Evolutionary conservation across 23 tunicate species (phyloP).

Genomic region (Ciona savignyi): DNA sequence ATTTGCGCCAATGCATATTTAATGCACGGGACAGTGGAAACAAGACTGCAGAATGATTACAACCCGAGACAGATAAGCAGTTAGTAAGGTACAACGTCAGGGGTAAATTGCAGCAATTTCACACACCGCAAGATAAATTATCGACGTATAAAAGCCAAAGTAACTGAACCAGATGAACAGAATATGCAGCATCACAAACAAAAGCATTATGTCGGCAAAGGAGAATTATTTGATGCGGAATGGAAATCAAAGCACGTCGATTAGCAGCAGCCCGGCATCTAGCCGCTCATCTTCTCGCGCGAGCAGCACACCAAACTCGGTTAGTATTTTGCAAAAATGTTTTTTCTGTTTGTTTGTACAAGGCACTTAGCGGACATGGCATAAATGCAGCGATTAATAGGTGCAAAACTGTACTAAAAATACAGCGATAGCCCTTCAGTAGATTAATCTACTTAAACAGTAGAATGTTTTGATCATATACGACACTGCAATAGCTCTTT

Average conservation of each 20-base stretch:
- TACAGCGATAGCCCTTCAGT: too few species aligned
- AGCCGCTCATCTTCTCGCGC: slow-evolving; percentile 48
- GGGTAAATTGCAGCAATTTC: background rate
- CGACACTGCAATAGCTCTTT: too few species aligned
- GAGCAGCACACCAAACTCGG: slow-evolving; percentile 36
- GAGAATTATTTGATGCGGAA: background rate
- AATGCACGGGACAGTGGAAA: background rate
- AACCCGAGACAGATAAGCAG: background rate
- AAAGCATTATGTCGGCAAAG: background rate
- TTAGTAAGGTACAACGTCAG: background rate
- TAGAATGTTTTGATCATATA: too few species aligned
- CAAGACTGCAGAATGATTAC: background rate
- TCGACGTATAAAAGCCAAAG: too few species aligned
- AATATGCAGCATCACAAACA: background rate
- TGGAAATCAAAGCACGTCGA: slow-evolving; percentile 10
- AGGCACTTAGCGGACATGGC: too few species aligned
- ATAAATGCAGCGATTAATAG: too few species aligned
- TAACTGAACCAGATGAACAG: background rate
- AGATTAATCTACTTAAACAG: too few species aligned
- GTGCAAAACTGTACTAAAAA: too few species aligned
- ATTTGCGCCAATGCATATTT: background rate
- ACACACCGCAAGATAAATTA: background rate
- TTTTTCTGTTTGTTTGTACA: too few species aligned
- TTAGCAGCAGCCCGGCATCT: slow-evolving; percentile 37
- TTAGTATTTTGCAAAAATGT: too few species aligned